Conservation (phyloP, 2,113 vertebrate species). For the Aspiorhynchus laticeps region DNA sequence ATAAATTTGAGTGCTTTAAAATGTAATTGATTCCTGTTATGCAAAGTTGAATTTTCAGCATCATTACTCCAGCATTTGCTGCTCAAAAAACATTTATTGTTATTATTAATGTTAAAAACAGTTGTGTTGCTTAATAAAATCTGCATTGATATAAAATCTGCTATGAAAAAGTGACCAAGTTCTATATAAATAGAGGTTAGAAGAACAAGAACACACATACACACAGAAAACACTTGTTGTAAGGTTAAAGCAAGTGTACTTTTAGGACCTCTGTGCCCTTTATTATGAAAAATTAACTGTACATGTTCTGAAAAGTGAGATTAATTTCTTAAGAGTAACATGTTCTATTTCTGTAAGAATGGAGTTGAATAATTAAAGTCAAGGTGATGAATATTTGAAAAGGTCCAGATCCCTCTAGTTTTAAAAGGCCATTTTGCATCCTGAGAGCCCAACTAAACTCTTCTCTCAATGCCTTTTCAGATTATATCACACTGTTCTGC, state of each 20-base stretch:
- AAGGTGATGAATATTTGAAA: conserved; percentile 61
- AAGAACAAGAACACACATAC: not conserved
- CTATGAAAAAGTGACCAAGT: not conserved
- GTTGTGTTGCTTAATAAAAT: not conserved
- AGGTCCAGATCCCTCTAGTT: conserved; percentile 49
- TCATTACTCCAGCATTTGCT: not conserved
- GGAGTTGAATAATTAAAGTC: conserved; percentile 55
- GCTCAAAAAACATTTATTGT: not conserved
- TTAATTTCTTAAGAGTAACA: conserved; percentile 51
- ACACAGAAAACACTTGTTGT: not conserved
- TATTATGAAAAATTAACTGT: conserved; percentile 19
- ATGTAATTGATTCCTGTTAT: not conserved
- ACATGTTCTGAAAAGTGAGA: conserved; percentile 38
- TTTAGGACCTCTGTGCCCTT: not conserved
- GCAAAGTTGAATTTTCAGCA: not conserved
- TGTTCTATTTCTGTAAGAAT: conserved; percentile 58
- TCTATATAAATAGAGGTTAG: not conserved
- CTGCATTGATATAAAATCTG: not conserved
- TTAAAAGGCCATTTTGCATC: conserved; percentile 48
- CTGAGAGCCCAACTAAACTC: conserved; percentile 22
- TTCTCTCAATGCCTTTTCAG: conserved; percentile 15
- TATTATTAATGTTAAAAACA: not conserved
- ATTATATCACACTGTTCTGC: not conserved
- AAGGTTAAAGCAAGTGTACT: not conserved
- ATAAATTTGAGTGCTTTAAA: not conserved